These are phyloP conservation scores for Pimephales promelas DNA, from an alignment of 2,113 vertebrate genomes.

Conservation along the genomic window DNA sequence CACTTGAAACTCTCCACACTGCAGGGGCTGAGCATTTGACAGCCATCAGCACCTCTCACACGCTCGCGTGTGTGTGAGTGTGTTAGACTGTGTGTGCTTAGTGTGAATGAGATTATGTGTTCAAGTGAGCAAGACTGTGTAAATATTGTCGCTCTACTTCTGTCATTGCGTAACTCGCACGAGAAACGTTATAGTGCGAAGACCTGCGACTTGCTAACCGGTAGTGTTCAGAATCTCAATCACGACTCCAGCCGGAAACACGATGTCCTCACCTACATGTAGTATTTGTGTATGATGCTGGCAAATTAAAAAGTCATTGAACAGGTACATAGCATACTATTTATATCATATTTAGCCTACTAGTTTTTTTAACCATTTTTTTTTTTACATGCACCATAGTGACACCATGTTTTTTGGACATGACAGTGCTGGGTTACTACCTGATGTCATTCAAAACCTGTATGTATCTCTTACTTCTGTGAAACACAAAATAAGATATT, in stretches of 20 bases:
- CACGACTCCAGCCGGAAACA: conserved; percentile 20
- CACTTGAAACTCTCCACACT: conserved; percentile 31
- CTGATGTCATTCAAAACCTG: neutral
- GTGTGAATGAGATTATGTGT: conserved; percentile 42
- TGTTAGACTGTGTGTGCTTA: conserved; percentile 26
- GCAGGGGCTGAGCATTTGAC: conserved; percentile 35
- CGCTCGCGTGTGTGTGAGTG: conserved; percentile 14
- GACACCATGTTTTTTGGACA: neutral
- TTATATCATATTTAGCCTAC: too few relatives aligned
- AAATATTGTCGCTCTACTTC: conserved; percentile 13
- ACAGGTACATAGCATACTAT: neutral
- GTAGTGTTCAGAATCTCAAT: conserved; percentile 21
- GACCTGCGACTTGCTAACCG: neutral
- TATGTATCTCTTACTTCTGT: too few relatives aligned
- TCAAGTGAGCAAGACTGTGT: neutral
- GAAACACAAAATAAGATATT: too few relatives aligned
- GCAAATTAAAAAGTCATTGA: neutral
- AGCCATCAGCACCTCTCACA: conserved; percentile 23
- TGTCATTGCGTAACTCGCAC: neutral
- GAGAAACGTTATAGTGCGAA: too few relatives aligned
- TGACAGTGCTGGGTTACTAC: neutral
- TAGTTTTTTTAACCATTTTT: too few relatives aligned
- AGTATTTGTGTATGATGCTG: neutral
- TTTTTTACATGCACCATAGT: neutral
- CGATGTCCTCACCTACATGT: conserved; percentile 3